Base-by-base conservation (phyloP, 2,888 invertebrate species). In the Pomacea canaliculata region DNA sequence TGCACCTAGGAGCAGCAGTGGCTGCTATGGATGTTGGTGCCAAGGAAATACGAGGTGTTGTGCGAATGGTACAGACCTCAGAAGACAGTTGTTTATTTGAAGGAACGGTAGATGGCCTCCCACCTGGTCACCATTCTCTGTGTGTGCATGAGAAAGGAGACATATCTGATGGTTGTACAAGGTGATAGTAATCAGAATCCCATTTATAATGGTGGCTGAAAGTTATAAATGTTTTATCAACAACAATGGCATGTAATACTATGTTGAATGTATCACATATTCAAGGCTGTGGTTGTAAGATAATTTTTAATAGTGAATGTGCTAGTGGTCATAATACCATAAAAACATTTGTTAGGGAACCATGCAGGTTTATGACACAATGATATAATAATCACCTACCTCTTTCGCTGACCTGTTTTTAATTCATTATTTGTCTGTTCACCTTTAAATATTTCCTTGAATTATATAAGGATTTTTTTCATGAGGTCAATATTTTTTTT, bases 31-130 rank as follows among this genome's bases (percentile, higher is more conserved):
- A 92, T 67, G 91, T 92, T 23, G 84, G 85, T 13, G 78, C 76
- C 63, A 70, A 71, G 19, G 65, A 51, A 16, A 92, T 95, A 7
- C 92, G 94, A 85, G 97, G 97, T 0, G 94, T 97, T 23, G 93
- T 96, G 10, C 91, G 97, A 77, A 95, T 97, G 88, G 93, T 94
- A 65, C 94, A 95, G 91, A 90, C 92, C 0, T 87, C 91, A 80
- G 91, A 92, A 23, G 90, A 93, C 66, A 92, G 91, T 9, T 94
- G 95, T 72, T 92, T 97, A 0, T 93, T 96, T 5, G 97, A 97
- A 88, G 97, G 97, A 0, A 95, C 95, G 4, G 91, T 97, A 5
- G 96, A 97, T 91, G 96, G 96, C 0, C 91, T 97, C 68, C 83
- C 91, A 0, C 93, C 93, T 59, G 95, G 95, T 81, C 91, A 89